A percentile compares a stretch with the other conserved stretches of the same genome.
Evolutionary conservation across 2,888 invertebrate species (phyloP).

Genomic region (Falcaria lacertinaria): DNA sequence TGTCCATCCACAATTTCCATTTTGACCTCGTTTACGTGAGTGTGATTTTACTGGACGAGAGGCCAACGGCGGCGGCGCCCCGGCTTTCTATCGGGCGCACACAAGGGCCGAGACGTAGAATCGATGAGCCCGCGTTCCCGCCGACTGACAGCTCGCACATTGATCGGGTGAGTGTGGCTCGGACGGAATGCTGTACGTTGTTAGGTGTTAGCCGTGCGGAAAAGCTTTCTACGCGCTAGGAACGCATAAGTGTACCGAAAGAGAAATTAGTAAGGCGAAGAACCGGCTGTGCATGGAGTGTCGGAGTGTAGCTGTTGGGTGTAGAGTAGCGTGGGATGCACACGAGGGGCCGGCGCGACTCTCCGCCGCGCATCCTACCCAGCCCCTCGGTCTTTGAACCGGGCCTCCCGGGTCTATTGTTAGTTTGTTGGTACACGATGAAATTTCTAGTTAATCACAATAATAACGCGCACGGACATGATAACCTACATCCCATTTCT

Average conservation of each 20-base stretch:
- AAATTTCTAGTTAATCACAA: slow-evolving; percentile 36
- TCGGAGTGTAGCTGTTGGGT: slow-evolving; percentile 10
- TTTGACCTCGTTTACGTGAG: slow-evolving; percentile 62
- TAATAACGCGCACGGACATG: not conserved
- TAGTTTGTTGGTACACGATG: slow-evolving; percentile 42
- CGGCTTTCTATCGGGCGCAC: slow-evolving; percentile 50
- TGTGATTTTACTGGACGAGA: slow-evolving; percentile 46
- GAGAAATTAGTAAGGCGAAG: slow-evolving; percentile 30
- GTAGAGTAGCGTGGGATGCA: slow-evolving; percentile 2
- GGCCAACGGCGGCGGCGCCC: slow-evolving; percentile 37
- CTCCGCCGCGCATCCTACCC: slow-evolving; percentile 31
- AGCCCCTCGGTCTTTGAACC: slow-evolving; percentile 62
- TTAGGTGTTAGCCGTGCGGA: slow-evolving; percentile 10
- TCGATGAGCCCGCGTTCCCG: slow-evolving; percentile 56
- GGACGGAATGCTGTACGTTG: slow-evolving; percentile 2
- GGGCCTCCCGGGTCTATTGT: slow-evolving; percentile 29
- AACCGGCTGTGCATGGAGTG: slow-evolving; percentile 19
- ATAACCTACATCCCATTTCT: not conserved
- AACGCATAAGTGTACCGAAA: slow-evolving; percentile 14
- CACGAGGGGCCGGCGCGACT: slow-evolving; percentile 29
- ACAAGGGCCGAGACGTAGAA: slow-evolving; percentile 40
- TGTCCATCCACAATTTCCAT: slow-evolving; percentile 44
- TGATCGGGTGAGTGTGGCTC: slow-evolving; percentile 65
- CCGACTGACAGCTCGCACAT: slow-evolving; percentile 61
- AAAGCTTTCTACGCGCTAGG: slow-evolving; percentile 16